Percentiles rank a stretch among this genome's conserved stretches.
phyloP scores from a whole-genome alignment of 2,888 invertebrate species.

The Dromius quadrimaculatus region DNA sequence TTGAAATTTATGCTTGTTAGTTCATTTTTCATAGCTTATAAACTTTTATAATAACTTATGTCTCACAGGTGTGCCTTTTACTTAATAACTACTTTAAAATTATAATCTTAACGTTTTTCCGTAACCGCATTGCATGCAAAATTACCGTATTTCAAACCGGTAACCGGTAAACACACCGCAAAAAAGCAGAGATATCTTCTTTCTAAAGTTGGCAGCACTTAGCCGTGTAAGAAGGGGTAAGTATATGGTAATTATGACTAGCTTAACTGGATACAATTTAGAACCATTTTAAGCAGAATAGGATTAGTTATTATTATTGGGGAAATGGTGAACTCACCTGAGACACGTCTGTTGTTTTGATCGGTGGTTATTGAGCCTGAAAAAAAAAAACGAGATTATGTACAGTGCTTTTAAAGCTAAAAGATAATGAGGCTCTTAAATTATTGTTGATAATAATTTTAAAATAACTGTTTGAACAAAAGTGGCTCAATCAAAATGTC shows the following conservation, averaged over 20 bases:
- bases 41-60: too few species aligned
- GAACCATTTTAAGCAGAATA: conserved; percentile 10
- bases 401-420: too few species aligned
- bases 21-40: too few species aligned
- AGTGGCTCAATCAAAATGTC: too few species aligned
- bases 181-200: neutral
- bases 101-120: too few species aligned
- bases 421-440: too few species aligned
- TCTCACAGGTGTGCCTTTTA: too few species aligned
- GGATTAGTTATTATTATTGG: conserved; percentile 24
- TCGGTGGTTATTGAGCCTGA: neutral
- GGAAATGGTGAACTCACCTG: conserved; percentile 6
- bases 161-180: conserved; percentile 1
- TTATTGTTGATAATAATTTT: too few species aligned
- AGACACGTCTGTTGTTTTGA: conserved; percentile 3
- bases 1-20: too few species aligned
- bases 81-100: too few species aligned
- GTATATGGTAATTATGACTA: conserved; percentile 17
- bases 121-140: conserved; percentile 28
- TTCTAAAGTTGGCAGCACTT: conserved; percentile 7
- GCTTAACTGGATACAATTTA: conserved; percentile 11
- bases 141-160: conserved; percentile 40
- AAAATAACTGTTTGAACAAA: too few species aligned
- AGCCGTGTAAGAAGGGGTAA: neutral
- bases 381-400: conserved; percentile 2